A percentile compares a stretch with the other conserved stretches of the same genome.
These are phyloP conservation scores for Micropterix aruncella DNA, from an alignment of 2,888 invertebrate species.

Conservation along the genomic window DNA sequence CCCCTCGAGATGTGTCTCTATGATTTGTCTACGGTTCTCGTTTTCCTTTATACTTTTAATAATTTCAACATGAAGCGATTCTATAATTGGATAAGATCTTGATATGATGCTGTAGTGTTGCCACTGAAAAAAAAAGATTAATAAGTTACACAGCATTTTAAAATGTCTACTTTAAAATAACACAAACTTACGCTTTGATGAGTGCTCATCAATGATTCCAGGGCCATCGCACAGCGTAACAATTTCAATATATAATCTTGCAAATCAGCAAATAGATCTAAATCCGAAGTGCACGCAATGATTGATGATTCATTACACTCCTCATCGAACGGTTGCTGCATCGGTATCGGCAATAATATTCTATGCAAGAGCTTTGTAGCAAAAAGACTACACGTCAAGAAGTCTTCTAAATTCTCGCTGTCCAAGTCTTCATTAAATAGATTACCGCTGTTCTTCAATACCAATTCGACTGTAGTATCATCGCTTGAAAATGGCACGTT, in stretches of 20 bases:
- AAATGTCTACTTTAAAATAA: too few relatives aligned
- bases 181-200: too few relatives aligned
- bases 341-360: not conserved
- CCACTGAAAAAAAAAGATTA: slow-evolving; percentile 18
- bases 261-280: slow-evolving; percentile 15
- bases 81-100: slow-evolving; percentile 6
- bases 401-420: not conserved
- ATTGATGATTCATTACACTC: slow-evolving; percentile 13
- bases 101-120: slow-evolving; percentile 5
- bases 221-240: slow-evolving; percentile 20
- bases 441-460: not conserved
- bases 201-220: slow-evolving; percentile 20
- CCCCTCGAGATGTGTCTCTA: slow-evolving; percentile 4
- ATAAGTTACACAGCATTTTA: slow-evolving; percentile 18
- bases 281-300: slow-evolving; percentile 14
- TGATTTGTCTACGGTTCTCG: not conserved
- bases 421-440: not conserved
- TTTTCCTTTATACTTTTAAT: slow-evolving; percentile 4
- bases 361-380: slow-evolving; percentile 3
- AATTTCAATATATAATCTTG: slow-evolving; percentile 19
- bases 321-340: too few relatives aligned
- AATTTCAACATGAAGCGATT: slow-evolving; percentile 1
- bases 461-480: not conserved
- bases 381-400: not conserved
- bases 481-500: not conserved